Evolutionary conservation across 1,140 invertebrate species (phyloP), one percentile per base, ranked within the genome.

Genomic region (Tachypleus tridentatus): DNA sequence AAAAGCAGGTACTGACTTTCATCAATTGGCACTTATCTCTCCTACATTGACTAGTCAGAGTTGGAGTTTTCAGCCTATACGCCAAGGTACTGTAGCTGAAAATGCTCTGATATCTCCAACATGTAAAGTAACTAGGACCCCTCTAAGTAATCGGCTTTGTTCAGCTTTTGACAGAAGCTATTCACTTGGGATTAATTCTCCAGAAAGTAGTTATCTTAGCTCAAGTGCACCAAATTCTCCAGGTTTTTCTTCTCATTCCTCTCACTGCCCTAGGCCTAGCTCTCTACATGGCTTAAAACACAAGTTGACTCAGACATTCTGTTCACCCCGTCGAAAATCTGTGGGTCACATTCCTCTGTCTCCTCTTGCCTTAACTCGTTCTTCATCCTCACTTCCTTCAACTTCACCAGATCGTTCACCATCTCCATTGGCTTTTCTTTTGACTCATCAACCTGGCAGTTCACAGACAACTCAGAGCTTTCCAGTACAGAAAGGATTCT

Each of bases 261-360:
- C 87, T 67, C 88, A 88, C 74, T 87, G 88, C 66, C 72, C 72
- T 72, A 80, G 95, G 63, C 95, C 95, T 5, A 95, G 92, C 57
- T 95, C 93, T 3, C 81, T 97, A 10, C 92, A 96, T 78, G 94
- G 94, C 57, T 82, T 97, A 49, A 96, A 96, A 78, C 90, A 94
- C 75, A 97, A 97, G 77, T 77, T 94, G 29, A 83, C 84, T 8
- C 85, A 86, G 69, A 82, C 80, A 65, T 78, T 89, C 60, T 86
- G 88, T 73, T 83, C 84, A 9, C 85, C 88, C 3, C 83, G 93
- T 2, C 82, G 93, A 49, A 96, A 95, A 77, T 96, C 92, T 5
- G 89, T 96, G 50, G 93, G 93, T 49, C 93, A 97, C 76, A 97
- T 97, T 75, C 94, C 94, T 49, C 79, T 97, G 49, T 96, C 93